phyloP scores from a whole-genome alignment of 2,797 vertebrate species.

The Esox lucius region DNA sequence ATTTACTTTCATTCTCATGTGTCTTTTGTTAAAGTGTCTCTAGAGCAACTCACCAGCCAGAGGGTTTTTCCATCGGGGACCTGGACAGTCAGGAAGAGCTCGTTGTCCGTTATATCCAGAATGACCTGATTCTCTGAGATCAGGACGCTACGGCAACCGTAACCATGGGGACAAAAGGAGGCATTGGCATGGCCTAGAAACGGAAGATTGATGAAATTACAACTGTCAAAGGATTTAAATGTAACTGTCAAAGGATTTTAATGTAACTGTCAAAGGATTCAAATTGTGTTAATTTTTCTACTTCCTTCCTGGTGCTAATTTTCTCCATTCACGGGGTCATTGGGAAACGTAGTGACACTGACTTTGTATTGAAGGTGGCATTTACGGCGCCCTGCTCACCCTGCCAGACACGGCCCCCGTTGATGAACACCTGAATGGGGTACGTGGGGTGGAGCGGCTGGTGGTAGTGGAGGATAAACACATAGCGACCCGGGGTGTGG shows the following conservation, averaged over 20 bases:
- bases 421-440: conserved; percentile 83
- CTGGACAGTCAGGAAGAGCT: conserved; percentile 84
- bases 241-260: too few relatives aligned
- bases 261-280: neutral
- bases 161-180: conserved; percentile 91
- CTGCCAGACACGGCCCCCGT: conserved; percentile 89
- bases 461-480: conserved; percentile 91
- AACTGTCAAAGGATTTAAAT: neutral
- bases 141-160: conserved; percentile 87
- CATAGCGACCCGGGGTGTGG: conserved; percentile 84
- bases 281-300: neutral
- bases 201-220: neutral
- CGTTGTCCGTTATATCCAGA: conserved; percentile 87
- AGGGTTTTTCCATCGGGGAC: conserved; percentile 84
- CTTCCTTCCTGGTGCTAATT: neutral
- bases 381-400: conserved; percentile 72
- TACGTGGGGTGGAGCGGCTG: conserved; percentile 87
- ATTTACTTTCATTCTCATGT: neutral
- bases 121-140: conserved; percentile 85
- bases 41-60: conserved; percentile 84
- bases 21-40: neutral
- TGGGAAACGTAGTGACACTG: too few relatives aligned
- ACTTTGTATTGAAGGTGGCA: neutral
- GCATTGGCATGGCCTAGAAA: conserved; percentile 83
- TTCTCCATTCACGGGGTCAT: neutral